These are phyloP conservation scores for Panurus biarmicus DNA, from an alignment of 2,113 vertebrate species.

Conservation along the genomic window DNA sequence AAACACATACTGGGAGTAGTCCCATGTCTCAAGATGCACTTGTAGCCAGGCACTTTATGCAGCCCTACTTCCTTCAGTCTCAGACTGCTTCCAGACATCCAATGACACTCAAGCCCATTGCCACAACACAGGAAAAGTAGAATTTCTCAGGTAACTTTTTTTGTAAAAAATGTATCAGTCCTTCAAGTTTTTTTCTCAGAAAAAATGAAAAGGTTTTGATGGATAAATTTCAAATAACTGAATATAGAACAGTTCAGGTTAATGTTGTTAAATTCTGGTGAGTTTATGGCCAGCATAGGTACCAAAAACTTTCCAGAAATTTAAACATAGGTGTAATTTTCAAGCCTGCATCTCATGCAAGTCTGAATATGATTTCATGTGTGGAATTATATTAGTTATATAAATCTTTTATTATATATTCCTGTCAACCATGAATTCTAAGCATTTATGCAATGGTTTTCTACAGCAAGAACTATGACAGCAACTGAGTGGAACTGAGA, in stretches of 20 bases:
- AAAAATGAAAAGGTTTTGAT: background rate
- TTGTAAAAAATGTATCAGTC: background rate
- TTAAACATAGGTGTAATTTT: background rate
- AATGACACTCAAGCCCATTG: background rate
- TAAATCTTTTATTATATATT: background rate
- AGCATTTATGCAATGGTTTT: background rate
- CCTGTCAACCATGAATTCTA: background rate
- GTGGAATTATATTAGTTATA: background rate
- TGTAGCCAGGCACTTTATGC: accelerated
- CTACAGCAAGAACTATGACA: background rate
- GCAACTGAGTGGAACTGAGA: background rate
- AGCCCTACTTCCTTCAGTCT: background rate
- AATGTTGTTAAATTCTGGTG: background rate
- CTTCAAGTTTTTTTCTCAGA: background rate
- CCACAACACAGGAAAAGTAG: background rate
- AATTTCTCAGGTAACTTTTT: background rate
- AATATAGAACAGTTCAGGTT: background rate
- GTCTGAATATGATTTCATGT: background rate
- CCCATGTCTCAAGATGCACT: background rate
- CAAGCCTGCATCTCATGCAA: background rate
- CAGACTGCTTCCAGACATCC: background rate
- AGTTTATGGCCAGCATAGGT: background rate
- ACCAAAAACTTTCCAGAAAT: background rate
- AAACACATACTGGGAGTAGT: background rate
- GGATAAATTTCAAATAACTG: background rate